Percentiles rank a stretch among this genome's conserved stretches.
Conservation (phyloP, 2,113 vertebrate genomes). For the Micronycteris hirsuta region DNA sequence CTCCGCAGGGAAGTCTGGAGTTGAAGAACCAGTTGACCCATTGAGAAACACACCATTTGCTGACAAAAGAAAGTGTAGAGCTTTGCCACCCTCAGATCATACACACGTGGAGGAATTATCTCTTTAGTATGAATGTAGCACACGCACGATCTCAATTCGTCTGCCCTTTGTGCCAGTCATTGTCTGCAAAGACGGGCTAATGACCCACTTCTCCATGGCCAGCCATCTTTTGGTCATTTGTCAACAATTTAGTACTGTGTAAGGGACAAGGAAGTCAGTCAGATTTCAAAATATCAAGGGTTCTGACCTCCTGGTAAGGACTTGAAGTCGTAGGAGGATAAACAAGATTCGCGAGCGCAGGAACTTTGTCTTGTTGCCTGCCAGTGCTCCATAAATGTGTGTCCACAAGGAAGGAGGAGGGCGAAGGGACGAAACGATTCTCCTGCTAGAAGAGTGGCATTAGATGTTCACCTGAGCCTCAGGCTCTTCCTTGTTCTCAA, state of each 20-base stretch:
- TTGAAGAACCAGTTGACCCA: not conserved
- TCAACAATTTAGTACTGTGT: not conserved
- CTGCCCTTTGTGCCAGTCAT: not conserved
- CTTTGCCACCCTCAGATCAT: not conserved
- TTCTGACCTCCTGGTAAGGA: not conserved
- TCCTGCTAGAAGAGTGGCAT: not conserved
- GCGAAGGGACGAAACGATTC: not conserved
- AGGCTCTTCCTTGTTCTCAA: not conserved
- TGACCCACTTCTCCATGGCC: not conserved
- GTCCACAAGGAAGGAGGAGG: not conserved
- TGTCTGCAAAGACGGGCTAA: not conserved
- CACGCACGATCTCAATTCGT: not conserved
- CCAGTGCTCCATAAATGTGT: not conserved
- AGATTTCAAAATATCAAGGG: not conserved
- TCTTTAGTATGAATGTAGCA: not conserved
- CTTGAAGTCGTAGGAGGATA: not conserved
- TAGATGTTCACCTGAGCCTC: not conserved
- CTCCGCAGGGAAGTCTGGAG: not conserved
- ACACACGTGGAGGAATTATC: not conserved
- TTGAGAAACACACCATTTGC: not conserved
- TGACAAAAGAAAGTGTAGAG: not conserved
- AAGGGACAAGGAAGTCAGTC: not conserved
- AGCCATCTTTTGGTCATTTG: not conserved
- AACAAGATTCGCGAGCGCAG: not conserved
- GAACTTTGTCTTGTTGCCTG: not conserved